Conservation (phyloP, 2,888 invertebrate species). For the Tachina grossa region DNA sequence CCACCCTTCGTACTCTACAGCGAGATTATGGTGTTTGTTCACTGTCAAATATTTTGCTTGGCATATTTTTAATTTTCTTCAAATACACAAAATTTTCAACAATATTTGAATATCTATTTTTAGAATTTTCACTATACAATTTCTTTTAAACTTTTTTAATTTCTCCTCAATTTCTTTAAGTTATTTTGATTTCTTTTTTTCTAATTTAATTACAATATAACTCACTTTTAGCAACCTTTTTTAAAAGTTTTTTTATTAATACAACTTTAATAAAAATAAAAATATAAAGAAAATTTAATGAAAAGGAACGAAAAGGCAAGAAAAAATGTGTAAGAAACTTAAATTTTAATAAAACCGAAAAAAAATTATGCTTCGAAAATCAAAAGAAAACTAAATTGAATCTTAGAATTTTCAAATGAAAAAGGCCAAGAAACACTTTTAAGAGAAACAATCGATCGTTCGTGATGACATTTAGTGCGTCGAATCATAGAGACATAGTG, state of each 20-base stretch:
- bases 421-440: neutral
- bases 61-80: constrained; percentile 45
- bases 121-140: constrained; percentile 47
- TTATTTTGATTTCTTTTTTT: constrained; percentile 5
- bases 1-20: neutral
- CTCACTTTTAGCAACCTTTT: constrained; percentile 58
- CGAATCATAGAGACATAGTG: constrained; percentile 44
- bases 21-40: neutral
- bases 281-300: constrained; percentile 34
- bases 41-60: constrained; percentile 44
- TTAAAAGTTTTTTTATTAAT: neutral
- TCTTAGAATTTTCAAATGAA: constrained; percentile 41
- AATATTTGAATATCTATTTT: constrained; percentile 55
- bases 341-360: constrained; percentile 57
- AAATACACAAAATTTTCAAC: constrained; percentile 58
- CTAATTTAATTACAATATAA: constrained; percentile 33
- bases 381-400: constrained; percentile 64
- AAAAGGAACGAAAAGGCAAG: constrained; percentile 37
- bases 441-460: constrained; percentile 10
- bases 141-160: neutral
- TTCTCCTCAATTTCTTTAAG: constrained; percentile 35
- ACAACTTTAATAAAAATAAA: constrained; percentile 32
- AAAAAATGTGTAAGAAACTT: too few species aligned
- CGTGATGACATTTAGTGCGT: constrained; percentile 27
- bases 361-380: constrained; percentile 55